Percentiles rank a stretch among this genome's conserved stretches.
Conservation (phyloP, 1,140 invertebrate species). For the Hylyphantes graminicola region DNA sequence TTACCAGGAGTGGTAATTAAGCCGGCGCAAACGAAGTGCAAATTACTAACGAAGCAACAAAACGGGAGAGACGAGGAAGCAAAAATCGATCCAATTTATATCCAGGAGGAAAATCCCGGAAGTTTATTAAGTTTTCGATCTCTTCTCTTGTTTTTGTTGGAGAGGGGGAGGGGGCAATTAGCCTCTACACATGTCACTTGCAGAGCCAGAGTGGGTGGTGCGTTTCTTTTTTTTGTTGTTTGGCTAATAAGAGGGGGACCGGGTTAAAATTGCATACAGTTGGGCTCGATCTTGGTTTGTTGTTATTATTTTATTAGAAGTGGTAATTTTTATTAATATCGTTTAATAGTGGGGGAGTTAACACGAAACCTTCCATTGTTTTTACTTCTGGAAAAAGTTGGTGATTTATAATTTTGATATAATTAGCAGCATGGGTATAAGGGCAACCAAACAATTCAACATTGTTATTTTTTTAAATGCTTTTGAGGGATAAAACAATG, state of each 20-base stretch:
- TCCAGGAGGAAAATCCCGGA: slow-evolving; percentile 45
- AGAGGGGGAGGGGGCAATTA: slow-evolving; percentile 44
- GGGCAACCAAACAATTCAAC: neutral
- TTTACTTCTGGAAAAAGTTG: too few relatives aligned
- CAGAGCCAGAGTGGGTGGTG: slow-evolving; percentile 15
- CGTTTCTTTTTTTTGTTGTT: neutral
- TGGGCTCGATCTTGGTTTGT: too few relatives aligned
- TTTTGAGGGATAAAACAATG: neutral
- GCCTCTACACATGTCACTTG: slow-evolving; percentile 55
- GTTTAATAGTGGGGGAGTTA: neutral
- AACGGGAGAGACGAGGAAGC: slow-evolving; percentile 37
- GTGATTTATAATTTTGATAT: neutral
- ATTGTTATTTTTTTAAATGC: neutral
- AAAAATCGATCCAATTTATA: slow-evolving; percentile 52
- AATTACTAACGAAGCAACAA: slow-evolving; percentile 59
- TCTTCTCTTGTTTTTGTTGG: neutral
- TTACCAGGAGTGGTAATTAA: neutral
- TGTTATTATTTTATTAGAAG: too few relatives aligned
- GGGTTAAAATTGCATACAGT: too few relatives aligned
- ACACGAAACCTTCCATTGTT: neutral
- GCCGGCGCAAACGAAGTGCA: slow-evolving; percentile 53
- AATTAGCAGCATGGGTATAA: neutral
- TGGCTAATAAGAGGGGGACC: too few relatives aligned
- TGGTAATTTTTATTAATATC: too few relatives aligned
- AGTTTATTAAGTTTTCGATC: slow-evolving; percentile 60